phyloP scores from a whole-genome alignment of 1,140 invertebrate genomes.

The Homalodisca vitripennis region DNA sequence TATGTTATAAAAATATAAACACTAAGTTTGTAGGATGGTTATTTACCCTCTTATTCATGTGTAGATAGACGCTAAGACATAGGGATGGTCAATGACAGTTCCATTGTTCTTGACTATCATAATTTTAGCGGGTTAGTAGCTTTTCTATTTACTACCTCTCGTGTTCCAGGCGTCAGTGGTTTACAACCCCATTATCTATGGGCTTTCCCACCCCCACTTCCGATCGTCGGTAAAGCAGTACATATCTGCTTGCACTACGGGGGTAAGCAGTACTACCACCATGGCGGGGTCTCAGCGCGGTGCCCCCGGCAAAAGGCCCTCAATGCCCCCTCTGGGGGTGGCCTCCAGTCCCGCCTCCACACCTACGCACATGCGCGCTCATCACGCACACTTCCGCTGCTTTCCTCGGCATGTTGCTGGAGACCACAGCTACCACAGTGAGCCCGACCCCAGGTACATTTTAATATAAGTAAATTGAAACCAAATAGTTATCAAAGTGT shows the following conservation, averaged over 20 bases:
- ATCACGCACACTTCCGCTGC: constrained; percentile 20
- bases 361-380: neutral
- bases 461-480: neutral
- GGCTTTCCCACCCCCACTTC: constrained; percentile 49
- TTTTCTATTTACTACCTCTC: no score
- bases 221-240: constrained; percentile 44
- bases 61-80: no score
- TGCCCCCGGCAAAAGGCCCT: constrained; percentile 2
- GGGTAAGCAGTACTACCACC: neutral
- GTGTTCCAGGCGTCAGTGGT: constrained; percentile 49
- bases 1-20: no score
- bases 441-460: constrained; percentile 35
- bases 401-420: neutral
- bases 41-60: no score
- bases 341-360: neutral
- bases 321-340: no score
- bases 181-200: constrained; percentile 54
- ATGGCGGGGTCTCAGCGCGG: constrained; percentile 12
- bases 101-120: no score
- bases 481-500: neutral
- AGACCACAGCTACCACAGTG: constrained; percentile 36
- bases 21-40: no score
- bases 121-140: no score
- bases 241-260: constrained; percentile 5
- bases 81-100: no score